Conservation (phyloP, 64 coral and sea anemone species). For the Stichodactyla mertensii region DNA sequence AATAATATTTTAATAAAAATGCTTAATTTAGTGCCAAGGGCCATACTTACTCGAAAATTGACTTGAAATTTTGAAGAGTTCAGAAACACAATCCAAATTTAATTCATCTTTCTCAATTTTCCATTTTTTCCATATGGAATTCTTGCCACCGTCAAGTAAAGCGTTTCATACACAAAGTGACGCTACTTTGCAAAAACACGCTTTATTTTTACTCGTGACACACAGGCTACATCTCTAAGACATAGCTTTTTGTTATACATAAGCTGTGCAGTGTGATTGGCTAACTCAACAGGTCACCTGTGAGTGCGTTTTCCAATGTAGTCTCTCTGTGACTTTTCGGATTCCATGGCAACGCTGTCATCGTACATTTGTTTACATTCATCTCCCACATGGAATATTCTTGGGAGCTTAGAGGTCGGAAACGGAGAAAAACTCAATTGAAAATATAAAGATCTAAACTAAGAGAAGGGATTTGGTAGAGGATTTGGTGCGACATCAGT, state of each 20-base stretch:
- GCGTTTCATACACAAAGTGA: conserved; percentile 14
- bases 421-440: neutral
- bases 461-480: too few relatives aligned
- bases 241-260: neutral
- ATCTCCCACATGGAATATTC: neutral
- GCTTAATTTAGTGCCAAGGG: neutral
- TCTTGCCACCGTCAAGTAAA: neutral
- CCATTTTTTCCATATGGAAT: neutral
- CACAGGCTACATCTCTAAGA: neutral
- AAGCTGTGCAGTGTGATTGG: conserved; percentile 15
- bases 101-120: neutral
- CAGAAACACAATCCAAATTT: neutral
- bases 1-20: neutral
- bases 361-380: neutral
- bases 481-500: too few relatives aligned
- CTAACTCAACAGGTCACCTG: neutral
- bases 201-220: conserved; percentile 17
- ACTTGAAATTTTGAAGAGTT: neutral
- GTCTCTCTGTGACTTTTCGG: neutral
- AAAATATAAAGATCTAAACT: too few relatives aligned
- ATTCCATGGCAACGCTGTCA: neutral
- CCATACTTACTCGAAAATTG: neutral
- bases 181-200: conserved; percentile 1
- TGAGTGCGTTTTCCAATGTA: neutral
- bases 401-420: neutral